Conservation (phyloP, 2,113 vertebrate species). For the Leucopternis melanops region DNA sequence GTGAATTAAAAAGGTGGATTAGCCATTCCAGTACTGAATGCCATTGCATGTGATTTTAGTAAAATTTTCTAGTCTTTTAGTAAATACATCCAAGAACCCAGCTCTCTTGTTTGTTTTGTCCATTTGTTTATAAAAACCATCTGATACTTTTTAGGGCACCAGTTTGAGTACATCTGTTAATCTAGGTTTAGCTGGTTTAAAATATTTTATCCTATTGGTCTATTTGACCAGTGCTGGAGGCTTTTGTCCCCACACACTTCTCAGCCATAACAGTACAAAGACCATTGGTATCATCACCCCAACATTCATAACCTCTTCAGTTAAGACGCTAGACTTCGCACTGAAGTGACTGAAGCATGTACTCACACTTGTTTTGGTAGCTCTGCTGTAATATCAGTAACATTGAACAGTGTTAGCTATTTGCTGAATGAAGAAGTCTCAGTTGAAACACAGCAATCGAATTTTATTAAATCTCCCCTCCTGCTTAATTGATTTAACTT, state of each 20-base stretch:
- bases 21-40: neutral
- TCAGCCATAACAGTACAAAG: neutral
- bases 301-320: neutral
- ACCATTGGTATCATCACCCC: neutral
- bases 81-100: neutral
- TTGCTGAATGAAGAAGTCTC: neutral
- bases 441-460: neutral
- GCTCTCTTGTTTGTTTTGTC: neutral
- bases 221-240: neutral
- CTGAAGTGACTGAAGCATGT: neutral
- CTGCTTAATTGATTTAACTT: neutral
- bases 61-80: neutral
- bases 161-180: neutral
- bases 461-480: neutral
- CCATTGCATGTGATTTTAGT: neutral
- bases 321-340: neutral
- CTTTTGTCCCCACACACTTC: neutral
- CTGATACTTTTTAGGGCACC: neutral
- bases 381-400: neutral
- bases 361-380: neutral
- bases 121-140: neutral
- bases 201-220: neutral
- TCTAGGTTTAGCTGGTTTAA: neutral
- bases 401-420: rapidly evolving
- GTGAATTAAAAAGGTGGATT: neutral